Conservation (phyloP, 2,888 invertebrate genomes). For the Celastrina argiolus region DNA sequence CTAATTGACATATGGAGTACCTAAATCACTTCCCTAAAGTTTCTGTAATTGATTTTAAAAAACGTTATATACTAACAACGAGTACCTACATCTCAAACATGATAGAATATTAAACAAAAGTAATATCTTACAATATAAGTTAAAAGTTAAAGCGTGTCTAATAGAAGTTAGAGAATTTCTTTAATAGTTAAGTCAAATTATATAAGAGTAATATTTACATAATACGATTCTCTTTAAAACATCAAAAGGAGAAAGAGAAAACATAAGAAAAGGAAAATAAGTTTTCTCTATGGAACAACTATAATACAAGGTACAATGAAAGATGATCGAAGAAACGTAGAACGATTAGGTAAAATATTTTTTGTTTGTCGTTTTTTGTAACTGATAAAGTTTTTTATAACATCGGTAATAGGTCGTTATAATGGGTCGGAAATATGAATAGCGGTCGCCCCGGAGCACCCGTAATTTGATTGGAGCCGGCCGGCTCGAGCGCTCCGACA, state of each 20-base stretch:
- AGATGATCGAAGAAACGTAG: neutral
- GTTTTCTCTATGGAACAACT: slow-evolving; percentile 3
- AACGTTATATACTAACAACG: too few relatives aligned
- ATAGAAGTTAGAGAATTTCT: neutral
- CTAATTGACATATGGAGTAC: too few relatives aligned
- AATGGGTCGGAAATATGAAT: slow-evolving; percentile 50
- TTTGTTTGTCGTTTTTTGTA: slow-evolving; percentile 28
- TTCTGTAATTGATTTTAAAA: too few relatives aligned
- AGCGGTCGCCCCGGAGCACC: slow-evolving; percentile 43
- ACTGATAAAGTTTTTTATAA: slow-evolving; percentile 59
- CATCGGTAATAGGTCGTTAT: slow-evolving; percentile 52
- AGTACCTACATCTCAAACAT: too few relatives aligned
- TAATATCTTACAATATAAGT: too few relatives aligned
- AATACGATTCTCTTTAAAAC: slow-evolving; percentile 8
- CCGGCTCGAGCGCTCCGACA: slow-evolving; percentile 46
- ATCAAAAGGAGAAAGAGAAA: neutral
- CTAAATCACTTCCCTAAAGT: too few relatives aligned
- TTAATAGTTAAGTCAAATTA: neutral
- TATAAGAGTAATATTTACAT: neutral
- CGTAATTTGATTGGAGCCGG: slow-evolving; percentile 67
- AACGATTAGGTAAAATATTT: neutral
- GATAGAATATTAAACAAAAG: too few relatives aligned
- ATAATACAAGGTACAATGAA: slow-evolving; percentile 2
- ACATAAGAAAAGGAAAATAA: slow-evolving; percentile 7
- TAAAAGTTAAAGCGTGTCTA: too few relatives aligned